These are phyloP conservation scores for Schizothorax lantsangensis DNA, from an alignment of 2,797 vertebrate genomes.

Conservation along the genomic window DNA sequence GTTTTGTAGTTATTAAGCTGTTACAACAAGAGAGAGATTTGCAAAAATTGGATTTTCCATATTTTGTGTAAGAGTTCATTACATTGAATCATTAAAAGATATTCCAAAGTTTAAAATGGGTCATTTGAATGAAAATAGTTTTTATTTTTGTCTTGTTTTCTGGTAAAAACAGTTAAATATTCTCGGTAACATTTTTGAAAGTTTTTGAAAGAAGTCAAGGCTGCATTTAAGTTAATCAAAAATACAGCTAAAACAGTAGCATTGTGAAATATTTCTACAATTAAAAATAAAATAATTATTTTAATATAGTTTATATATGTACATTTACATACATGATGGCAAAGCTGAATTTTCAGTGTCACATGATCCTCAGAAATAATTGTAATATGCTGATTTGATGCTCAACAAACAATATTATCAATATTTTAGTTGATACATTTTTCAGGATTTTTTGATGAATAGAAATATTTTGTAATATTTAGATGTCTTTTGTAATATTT, in stretches of 20 bases:
- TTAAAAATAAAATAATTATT: neutral
- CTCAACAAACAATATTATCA: neutral
- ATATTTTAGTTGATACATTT: neutral
- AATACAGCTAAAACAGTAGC: neutral
- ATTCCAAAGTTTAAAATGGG: neutral
- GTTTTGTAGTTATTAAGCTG: neutral
- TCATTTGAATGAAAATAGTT: neutral
- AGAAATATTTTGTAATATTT: neutral
- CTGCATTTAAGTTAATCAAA: neutral
- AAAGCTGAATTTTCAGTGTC: neutral
- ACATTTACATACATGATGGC: neutral
- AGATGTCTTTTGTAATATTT: neutral
- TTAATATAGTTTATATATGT: neutral
- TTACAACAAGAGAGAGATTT: neutral
- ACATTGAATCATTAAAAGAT: neutral
- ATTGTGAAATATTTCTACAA: neutral
- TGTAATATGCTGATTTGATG: neutral
- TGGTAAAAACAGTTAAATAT: neutral
- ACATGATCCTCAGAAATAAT: neutral
- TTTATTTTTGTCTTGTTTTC: neutral
- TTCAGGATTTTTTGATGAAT: neutral
- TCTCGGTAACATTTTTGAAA: neutral
- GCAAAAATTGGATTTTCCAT: neutral
- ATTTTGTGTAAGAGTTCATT: neutral
- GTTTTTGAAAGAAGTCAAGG: neutral